These are phyloP conservation scores for Sturnira hondurensis DNA, from an alignment of 2,113 vertebrate species.

Conservation along the genomic window DNA sequence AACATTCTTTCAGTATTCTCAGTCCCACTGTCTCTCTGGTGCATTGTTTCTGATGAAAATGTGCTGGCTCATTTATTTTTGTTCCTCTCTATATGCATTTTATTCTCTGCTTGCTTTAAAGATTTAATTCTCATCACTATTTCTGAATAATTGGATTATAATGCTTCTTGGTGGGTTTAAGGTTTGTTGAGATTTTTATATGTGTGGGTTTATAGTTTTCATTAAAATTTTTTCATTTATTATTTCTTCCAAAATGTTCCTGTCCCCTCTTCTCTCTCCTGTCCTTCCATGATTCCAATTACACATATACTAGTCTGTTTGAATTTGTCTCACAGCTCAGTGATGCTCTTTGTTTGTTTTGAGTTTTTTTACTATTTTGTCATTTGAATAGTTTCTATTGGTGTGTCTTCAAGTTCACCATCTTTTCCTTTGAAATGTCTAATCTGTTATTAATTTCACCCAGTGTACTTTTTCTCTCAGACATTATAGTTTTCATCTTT, in stretches of 20 bases:
- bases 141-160: background rate
- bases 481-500: background rate
- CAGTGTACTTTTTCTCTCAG: background rate
- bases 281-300: background rate
- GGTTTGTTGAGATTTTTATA: background rate
- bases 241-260: background rate
- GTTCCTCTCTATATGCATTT: background rate
- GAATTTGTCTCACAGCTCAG: background rate
- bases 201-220: background rate
- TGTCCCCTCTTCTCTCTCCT: background rate
- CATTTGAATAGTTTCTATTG: background rate
- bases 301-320: background rate
- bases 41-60: background rate
- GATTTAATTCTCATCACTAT: background rate
- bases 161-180: background rate
- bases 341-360: background rate
- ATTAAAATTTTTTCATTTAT: background rate
- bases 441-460: background rate
- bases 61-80: background rate
- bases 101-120: background rate
- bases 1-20: background rate
- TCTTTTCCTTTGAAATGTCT: background rate
- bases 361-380: background rate
- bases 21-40: background rate
- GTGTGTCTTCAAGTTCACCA: background rate